Evolutionary conservation across 2,888 invertebrate species (phyloP).

Genomic region (Cremastinae sp.): DNA sequence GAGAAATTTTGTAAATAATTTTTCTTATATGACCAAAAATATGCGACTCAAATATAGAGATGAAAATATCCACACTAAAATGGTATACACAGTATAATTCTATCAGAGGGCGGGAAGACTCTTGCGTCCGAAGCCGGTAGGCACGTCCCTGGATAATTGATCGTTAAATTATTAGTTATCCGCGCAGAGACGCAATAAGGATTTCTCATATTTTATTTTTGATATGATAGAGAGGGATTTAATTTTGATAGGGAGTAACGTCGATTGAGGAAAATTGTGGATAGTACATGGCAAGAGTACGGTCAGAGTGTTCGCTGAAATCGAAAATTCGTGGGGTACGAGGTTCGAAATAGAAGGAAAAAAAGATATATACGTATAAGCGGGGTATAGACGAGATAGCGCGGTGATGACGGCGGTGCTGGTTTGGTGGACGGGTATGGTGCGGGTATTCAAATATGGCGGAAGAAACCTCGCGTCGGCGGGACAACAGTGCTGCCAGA

Average conservation of each 20-base stretch:
- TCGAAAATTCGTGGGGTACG: conserved; percentile 2
- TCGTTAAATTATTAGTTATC: conserved; percentile 67
- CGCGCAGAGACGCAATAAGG: conserved; percentile 41
- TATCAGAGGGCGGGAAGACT: not conserved
- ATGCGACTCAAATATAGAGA: too few species aligned
- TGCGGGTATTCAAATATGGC: conserved; percentile 68
- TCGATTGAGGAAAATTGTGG: not conserved
- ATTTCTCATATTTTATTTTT: conserved; percentile 34
- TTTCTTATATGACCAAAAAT: too few species aligned
- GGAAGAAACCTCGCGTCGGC: conserved; percentile 66
- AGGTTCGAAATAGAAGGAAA: conserved; percentile 34
- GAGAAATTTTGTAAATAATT: too few species aligned
- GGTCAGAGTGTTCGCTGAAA: not conserved
- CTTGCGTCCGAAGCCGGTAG: conserved; percentile 33
- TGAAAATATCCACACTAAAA: too few species aligned
- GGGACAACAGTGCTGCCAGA: conserved; percentile 73
- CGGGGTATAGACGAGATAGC: conserved; percentile 38
- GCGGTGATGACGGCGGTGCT: conserved; percentile 36
- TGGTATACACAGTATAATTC: too few species aligned
- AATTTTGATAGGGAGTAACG: not conserved
- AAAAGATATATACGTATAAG: conserved; percentile 40
- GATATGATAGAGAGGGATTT: not conserved
- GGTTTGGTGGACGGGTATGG: conserved; percentile 23
- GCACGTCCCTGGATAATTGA: conserved; percentile 64
- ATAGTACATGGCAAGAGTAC: not conserved